phyloP scores from a whole-genome alignment of 2,113 vertebrate genomes.

The Nesoenas mayeri region DNA sequence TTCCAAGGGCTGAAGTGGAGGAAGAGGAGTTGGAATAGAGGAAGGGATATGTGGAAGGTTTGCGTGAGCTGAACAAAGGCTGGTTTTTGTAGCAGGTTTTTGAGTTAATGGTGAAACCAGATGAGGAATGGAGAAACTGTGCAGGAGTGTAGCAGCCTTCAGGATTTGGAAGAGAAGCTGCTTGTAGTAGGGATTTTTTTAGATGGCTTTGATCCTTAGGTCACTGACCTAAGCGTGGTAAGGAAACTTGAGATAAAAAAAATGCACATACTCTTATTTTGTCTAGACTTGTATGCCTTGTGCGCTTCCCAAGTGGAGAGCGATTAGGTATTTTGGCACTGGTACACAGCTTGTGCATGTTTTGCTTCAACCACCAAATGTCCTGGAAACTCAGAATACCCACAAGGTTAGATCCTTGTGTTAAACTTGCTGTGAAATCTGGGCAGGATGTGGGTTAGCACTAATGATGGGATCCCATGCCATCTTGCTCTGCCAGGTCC shows the following conservation, averaged over 20 bases:
- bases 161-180: not conserved
- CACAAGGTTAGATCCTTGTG: not conserved
- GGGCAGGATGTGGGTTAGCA: not conserved
- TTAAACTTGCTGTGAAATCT: slow-evolving; percentile 1
- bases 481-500: not conserved
- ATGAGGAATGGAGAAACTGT: not conserved
- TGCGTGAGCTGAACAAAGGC: not conserved
- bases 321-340: not conserved
- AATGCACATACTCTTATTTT: not conserved
- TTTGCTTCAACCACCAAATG: not conserved
- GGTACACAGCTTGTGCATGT: not conserved
- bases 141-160: not conserved
- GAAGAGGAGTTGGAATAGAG: not conserved
- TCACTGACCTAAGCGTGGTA: not conserved
- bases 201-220: not conserved
- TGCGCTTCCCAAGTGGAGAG: not conserved
- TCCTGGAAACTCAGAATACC: slow-evolving; percentile 7
- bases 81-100: not conserved
- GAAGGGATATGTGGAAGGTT: not conserved
- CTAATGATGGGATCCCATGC: not conserved
- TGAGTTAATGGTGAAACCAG: not conserved
- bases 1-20: not conserved
- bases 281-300: not conserved
- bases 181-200: not conserved
- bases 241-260: not conserved